Base-by-base conservation (phyloP, 2,888 invertebrate species). In the Rotaria socialis region DNA sequence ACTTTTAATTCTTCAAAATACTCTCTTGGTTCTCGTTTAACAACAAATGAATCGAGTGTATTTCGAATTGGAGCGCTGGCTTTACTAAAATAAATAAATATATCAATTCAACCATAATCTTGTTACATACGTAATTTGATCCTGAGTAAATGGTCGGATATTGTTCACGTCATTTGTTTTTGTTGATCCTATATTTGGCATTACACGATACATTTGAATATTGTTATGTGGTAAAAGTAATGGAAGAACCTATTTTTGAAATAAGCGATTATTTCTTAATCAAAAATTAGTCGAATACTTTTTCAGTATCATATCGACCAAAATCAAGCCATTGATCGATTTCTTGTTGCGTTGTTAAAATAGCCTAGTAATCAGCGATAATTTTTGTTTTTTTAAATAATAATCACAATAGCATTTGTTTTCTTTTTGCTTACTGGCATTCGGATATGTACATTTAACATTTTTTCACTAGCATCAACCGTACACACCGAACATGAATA, bases 271-370 rank as follows among this genome's bases (percentile, higher is more conserved):
- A 52, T 11, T 35, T 67, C 3, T 16, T 4, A 4, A 67, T 35
- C 16, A 16, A 35, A 67, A 67, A 16, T 19, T 19, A 0, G 16
- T 3, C 4, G 24, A 11, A 5, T 80, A 80, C 80, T 24, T 80
- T 80, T 80, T 47, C 47, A 24, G 80, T n/a, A 47, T 80, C 47
- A 80, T 80, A 80, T 47, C 47, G 80, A 11, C 80, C 80, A 80
- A 47, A 80, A 80, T 80, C 80, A 47, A 80, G 47, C 80, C 80
- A 80, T n/a, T 80, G 47, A 80, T 80, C 80, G n/a, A 80, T 47
- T 80, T 80, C 80, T n/a, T 80, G 43, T 80, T 80, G 80, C 3
- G 80, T 80, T n/a, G 47, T 80, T 80, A 80, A 80, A 47, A 80
- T 80, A 47, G 80, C 80, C 80, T 80, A 47, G 7, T 41, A 43